Conservation (phyloP, 2,797 vertebrate genomes). For the Squalus acanthias region DNA sequence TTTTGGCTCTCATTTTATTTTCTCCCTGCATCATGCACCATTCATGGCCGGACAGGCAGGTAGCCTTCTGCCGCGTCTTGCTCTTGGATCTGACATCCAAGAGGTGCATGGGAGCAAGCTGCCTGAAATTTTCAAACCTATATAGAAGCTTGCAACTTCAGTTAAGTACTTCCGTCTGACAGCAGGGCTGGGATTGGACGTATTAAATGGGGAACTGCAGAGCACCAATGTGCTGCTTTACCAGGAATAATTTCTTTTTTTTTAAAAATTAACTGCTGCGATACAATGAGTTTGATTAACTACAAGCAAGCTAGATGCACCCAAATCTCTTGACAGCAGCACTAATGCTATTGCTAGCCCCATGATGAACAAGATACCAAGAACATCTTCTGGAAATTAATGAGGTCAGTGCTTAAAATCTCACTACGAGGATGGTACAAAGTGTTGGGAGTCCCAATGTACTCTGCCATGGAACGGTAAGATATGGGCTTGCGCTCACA, state of each 20-base stretch:
- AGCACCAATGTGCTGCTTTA: not conserved
- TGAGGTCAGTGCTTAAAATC: not conserved
- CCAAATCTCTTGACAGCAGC: not conserved
- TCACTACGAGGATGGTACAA: not conserved
- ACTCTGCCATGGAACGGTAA: not conserved
- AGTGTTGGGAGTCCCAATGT: not conserved
- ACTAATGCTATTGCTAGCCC: not conserved
- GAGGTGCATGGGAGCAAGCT: not conserved
- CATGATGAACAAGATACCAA: not conserved
- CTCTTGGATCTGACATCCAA: not conserved
- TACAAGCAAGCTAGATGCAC: not conserved
- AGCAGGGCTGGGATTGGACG: not conserved
- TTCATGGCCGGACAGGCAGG: not conserved
- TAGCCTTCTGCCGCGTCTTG: not conserved
- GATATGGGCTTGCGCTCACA: not conserved
- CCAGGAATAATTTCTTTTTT: not conserved
- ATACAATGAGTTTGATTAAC: not conserved
- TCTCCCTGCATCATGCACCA: not conserved
- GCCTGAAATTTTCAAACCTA: not conserved
- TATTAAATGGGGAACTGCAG: not conserved
- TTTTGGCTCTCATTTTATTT: not conserved
- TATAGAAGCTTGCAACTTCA: not conserved
- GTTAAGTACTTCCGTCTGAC: not conserved
- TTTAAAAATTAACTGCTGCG: not conserved
- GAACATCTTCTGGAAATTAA: not conserved